Evolutionary conservation across 2,113 vertebrate species (phyloP).

Genomic region (Xerus inauris): DNA sequence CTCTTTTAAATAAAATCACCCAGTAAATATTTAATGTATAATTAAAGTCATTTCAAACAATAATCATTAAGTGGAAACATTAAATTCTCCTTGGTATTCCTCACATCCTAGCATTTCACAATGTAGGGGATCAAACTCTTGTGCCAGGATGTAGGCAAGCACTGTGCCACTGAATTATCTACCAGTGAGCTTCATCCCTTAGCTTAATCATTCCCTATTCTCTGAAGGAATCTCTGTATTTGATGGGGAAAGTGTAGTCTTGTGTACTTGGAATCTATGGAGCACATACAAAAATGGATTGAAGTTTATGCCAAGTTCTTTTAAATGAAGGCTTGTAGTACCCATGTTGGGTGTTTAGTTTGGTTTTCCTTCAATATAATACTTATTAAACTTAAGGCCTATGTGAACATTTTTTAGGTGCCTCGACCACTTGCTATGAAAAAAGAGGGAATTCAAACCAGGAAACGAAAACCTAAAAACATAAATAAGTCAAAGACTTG

Average conservation of each 20-base stretch:
- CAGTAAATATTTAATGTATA: background rate
- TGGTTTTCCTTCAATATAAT: conserved; percentile 39
- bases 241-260: conserved; percentile 3
- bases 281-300: background rate
- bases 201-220: background rate
- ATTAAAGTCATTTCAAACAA: conserved; percentile 15
- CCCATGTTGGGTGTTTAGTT: background rate
- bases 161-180: background rate
- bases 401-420: conserved; percentile 88
- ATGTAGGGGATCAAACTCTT: background rate
- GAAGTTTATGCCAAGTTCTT: conserved; percentile 43
- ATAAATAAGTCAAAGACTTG: conserved; percentile 96
- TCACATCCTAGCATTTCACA: background rate
- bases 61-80: conserved; percentile 16
- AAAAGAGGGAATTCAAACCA: conserved; percentile 99
- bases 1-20: conserved; percentile 44
- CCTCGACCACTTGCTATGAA: conserved; percentile 99
- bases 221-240: background rate
- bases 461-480: conserved; percentile 99
- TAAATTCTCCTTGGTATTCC: background rate
- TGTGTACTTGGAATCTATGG: conserved; percentile 29
- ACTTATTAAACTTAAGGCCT: background rate
- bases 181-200: background rate
- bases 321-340: background rate
- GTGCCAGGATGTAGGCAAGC: background rate